Evolutionary conservation across 2,888 invertebrate species (phyloP).

Genomic region (Amblyjoppa proteus): DNA sequence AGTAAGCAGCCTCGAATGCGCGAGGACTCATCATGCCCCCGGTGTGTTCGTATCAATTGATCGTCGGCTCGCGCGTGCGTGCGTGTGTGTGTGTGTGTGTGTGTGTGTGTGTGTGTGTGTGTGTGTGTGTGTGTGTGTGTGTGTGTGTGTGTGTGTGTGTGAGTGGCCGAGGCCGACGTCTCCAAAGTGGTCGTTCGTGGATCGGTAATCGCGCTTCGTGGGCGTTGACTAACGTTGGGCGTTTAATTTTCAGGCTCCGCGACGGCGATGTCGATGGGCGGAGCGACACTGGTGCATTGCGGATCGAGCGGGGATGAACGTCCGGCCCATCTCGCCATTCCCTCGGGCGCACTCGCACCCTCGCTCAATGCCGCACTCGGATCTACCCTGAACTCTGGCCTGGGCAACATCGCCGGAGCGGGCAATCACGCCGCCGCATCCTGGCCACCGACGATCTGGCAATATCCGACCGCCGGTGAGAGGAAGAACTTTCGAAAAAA

Average conservation of each 20-base stretch:
- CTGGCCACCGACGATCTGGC: conserved; percentile 91
- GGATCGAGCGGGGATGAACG: conserved; percentile 88
- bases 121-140: not conserved
- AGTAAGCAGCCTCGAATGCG: not conserved
- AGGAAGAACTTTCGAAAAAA: not conserved
- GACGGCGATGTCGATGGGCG: conserved; percentile 90
- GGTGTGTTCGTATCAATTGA: not conserved
- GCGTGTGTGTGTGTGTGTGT: not conserved
- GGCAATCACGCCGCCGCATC: conserved; percentile 84
- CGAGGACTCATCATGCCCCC: not conserved
- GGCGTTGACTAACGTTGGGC: conserved; percentile 26
- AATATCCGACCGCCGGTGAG: conserved; percentile 88
- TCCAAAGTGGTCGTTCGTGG: not conserved
- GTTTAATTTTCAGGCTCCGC: conserved; percentile 86
- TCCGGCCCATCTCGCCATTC: conserved; percentile 86
- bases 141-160: not conserved
- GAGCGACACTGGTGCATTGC: conserved; percentile 88
- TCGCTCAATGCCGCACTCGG: conserved; percentile 85
- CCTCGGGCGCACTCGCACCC: conserved; percentile 83
- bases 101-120: not conserved
- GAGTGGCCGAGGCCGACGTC: not conserved
- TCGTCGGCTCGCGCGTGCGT: not conserved
- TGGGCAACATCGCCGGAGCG: conserved; percentile 78
- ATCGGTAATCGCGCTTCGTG: not conserved
- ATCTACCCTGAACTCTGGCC: conserved; percentile 78